Conservation (phyloP, 2,888 invertebrate species). For the Lasioglossum calceatum region DNA sequence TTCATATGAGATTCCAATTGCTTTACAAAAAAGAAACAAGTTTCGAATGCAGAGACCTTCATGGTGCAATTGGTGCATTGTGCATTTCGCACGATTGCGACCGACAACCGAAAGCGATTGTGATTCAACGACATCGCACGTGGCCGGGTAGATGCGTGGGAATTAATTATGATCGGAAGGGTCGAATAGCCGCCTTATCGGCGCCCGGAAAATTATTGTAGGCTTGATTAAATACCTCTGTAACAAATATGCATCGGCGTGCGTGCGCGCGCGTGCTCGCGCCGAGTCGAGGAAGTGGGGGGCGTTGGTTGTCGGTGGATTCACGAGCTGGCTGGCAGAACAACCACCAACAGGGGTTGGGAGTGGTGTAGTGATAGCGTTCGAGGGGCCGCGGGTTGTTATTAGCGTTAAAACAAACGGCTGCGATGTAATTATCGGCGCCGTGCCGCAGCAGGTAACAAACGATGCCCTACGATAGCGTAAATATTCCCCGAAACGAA, state of each 20-base stretch:
- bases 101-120: not conserved
- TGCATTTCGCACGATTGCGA: not conserved
- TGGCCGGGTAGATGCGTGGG: conserved; percentile 27
- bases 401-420: conserved; percentile 78
- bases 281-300: not conserved
- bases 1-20: not conserved
- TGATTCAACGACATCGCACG: conserved; percentile 27
- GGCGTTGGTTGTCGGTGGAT: not conserved
- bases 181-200: conserved; percentile 61
- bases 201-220: conserved; percentile 60
- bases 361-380: conserved; percentile 23
- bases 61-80: not conserved
- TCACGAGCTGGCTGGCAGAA: conserved; percentile 21
- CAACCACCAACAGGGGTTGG: conserved; percentile 18
- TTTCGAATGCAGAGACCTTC: not conserved
- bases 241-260: conserved; percentile 57
- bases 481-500: conserved; percentile 72
- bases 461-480: conserved; percentile 64
- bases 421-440: conserved; percentile 78
- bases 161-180: conserved; percentile 71
- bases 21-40: not conserved
- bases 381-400: conserved; percentile 69
- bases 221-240: conserved; percentile 71
- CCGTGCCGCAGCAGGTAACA: conserved; percentile 65
- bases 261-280: not conserved